Evolutionary conservation across 2,888 invertebrate genomes (phyloP), one percentile per base, ranked within the genome.

Genomic region (Amphiduros pacificus): DNA sequence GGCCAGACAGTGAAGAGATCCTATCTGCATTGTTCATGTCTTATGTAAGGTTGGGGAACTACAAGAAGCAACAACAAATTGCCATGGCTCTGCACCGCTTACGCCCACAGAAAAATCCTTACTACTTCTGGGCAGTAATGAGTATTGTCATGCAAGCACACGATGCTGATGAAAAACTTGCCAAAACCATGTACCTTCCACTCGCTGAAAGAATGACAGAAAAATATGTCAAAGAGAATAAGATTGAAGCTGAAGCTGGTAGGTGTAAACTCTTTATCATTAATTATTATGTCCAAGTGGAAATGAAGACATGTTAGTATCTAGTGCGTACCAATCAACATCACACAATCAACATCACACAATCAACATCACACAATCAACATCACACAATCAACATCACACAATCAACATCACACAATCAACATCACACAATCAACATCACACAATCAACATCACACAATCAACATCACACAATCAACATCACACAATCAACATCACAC

Each of bases 111-210:
- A 96, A 96, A 82, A 94, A 93, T 81, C 95, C 95, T 0, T 98
- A 98, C 81, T 96, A 95, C 81, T 96, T 94, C 82, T 99, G 98
- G 99, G 92, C 93, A 24, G 91, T 98, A 11, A 96, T 97, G 92
- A 96, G 96, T 80, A 89, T 94, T 71, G 90, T 97, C 26, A 88
- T 97, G 85, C 97, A 97, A 88, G 93, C 92, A 74, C 70, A 77
- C 54, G 71, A 67, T 36, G 65, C 71, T 50, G 77, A 84, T 64
- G 67, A 74, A 20, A 77, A 76, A 55, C 75, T 87, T 40, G 85
- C 87, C 0, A 83, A 84, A 71, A 88, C 87, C 66, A 87, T 97
- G 68, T 88, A 91, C 28, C 86, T 96, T 31, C 89, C 91, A 1
- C 85, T 98, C 64, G 97, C 97, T 5, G 94, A 95, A 81, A 87